Percentiles rank a stretch among this genome's conserved stretches.
phyloP scores from a whole-genome alignment of 2,797 vertebrate genomes.

The Karalla daura region DNA sequence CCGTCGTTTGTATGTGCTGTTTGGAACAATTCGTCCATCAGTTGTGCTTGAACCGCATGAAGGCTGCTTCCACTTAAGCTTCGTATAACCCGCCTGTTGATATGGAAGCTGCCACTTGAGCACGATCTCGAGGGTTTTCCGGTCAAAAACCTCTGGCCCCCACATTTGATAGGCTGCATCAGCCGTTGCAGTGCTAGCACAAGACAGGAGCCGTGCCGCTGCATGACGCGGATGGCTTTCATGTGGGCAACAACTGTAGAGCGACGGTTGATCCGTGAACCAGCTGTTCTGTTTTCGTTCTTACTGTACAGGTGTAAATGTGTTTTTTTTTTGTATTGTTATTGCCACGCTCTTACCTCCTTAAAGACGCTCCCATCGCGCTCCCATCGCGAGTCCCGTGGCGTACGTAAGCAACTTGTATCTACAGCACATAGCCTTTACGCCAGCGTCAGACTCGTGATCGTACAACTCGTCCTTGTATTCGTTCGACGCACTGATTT shows the following conservation, averaged over 20 bases:
- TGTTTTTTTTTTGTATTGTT: slow-evolving; percentile 56
- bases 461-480: slow-evolving; percentile 9
- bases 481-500: slow-evolving; percentile 22
- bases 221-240: slow-evolving; percentile 10
- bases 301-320: slow-evolving; percentile 69
- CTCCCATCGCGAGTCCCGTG: slow-evolving; percentile 16
- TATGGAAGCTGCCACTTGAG: slow-evolving; percentile 12
- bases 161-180: slow-evolving; percentile 54
- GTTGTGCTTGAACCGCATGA: slow-evolving; percentile 3
- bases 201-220: slow-evolving; percentile 30
- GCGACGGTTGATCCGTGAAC: slow-evolving; percentile 71
- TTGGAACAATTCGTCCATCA: neutral
- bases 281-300: slow-evolving; percentile 45
- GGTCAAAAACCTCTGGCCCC: slow-evolving; percentile 15
- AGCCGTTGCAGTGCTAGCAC: slow-evolving; percentile 46
- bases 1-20: neutral
- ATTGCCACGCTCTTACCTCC: slow-evolving; percentile 53
- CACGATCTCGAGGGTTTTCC: neutral
- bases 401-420: slow-evolving; percentile 19
- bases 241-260: slow-evolving; percentile 34
- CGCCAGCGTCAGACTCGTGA: slow-evolving; percentile 19
- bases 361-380: slow-evolving; percentile 25
- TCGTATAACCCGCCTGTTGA: neutral
- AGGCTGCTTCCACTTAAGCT: neutral
- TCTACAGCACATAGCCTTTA: slow-evolving; percentile 14